Base-by-base conservation (phyloP, 2,113 vertebrate species). In the Poeciliopsis prolifica region DNA sequence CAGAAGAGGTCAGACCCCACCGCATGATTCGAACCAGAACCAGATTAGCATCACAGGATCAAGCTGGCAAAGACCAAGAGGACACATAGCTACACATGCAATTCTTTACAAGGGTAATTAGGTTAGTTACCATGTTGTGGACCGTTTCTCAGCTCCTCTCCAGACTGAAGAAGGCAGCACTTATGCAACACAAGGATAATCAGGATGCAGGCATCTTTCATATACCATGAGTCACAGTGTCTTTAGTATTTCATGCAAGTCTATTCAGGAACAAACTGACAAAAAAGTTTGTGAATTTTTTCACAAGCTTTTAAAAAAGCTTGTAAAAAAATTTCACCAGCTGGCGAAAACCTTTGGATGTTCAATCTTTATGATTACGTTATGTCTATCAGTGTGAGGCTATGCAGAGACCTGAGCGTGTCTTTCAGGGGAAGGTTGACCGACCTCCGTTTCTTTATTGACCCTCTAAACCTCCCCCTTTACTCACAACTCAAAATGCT, bases 391-490 rank as follows among this genome's bases (percentile, higher is more conserved):
- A 77, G 79, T 72, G 75, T 72, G 84, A 83, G 89, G 89, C 89
- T 88, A 83, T 31, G 61, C 1, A 72, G 83, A 90, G 91, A 91
- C 82, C 60, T 75, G 87, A 90, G 81, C 69, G 40, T 75, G 26
- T 70, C 65, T 80, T 82, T 60, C 3, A 31, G 44, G 67, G 24
- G 64, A 48, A 48, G 44, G 33, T 30, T 17, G 61, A 48, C 40
- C 24, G 69, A 77, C 77, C 72, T 82, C 37, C 2, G 67, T 58
- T 61, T 30, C 26, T 44, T 68, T 77, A 54, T 51, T 79, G 80
- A 87, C 85, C 87, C 74, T 68, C 42, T 64, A 62, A 81, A 77
- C 84, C 69, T 30, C 7, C 51, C 68, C 33, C 35, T 61, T 37
- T 72, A 26, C 42, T 67, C 65, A 8, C n/a, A 31, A 48, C 48